These are phyloP conservation scores for Bombus picipes DNA, from an alignment of 1,140 invertebrate genomes.

Conservation along the genomic window DNA sequence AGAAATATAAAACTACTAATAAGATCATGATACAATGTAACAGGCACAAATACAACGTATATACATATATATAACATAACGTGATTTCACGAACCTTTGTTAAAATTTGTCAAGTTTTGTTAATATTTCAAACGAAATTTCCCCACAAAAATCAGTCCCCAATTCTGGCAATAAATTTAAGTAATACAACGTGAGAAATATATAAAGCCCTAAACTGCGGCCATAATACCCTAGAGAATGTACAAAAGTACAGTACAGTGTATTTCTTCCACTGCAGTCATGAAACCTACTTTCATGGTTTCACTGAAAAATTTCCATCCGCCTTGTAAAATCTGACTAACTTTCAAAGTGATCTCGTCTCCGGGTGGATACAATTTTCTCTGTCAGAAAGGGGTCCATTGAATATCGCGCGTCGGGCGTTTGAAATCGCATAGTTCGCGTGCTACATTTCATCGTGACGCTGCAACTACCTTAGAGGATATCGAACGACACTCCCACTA, in stretches of 20 bases:
- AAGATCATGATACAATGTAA: not conserved
- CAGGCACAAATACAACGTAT: not conserved
- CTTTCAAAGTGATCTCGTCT: not conserved
- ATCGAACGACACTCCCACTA: slow-evolving; percentile 28
- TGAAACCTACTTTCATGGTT: not conserved
- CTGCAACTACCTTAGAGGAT: not conserved
- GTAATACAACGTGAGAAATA: not conserved
- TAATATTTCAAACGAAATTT: not conserved
- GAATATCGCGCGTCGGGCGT: not conserved
- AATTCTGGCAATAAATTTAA: not conserved
- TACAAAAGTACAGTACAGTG: no score
- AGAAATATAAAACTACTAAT: not conserved
- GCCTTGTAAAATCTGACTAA: slow-evolving; percentile 21
- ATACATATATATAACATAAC: no score
- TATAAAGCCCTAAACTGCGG: not conserved
- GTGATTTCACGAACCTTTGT: no score
- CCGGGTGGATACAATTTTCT: not conserved
- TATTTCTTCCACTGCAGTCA: no score
- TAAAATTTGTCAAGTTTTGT: no score
- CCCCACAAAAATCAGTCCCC: not conserved
- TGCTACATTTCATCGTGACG: slow-evolving; percentile 25
- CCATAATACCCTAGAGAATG: not conserved
- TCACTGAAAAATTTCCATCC: slow-evolving; percentile 6
- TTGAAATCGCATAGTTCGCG: not conserved
- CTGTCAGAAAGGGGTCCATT: not conserved